These are phyloP conservation scores for Neomorphus geoffroyi DNA, from an alignment of 2,797 vertebrate species.

Conservation along the genomic window DNA sequence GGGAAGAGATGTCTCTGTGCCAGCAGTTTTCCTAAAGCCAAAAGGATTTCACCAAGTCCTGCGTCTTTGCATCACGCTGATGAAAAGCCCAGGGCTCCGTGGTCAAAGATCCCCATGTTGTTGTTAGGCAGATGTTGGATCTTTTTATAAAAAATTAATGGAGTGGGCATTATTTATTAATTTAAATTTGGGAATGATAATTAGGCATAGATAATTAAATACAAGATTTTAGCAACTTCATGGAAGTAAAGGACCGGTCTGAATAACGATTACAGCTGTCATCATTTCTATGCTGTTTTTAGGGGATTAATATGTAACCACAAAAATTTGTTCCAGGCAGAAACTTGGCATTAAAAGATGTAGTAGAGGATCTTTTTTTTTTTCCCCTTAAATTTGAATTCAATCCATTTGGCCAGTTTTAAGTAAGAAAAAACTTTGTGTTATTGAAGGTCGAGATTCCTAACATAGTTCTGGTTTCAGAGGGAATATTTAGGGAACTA, in stretches of 20 bases:
- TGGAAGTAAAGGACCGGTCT: background rate
- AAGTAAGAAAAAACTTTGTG: background rate
- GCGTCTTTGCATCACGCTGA: background rate
- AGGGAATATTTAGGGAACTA: background rate
- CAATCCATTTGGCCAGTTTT: background rate
- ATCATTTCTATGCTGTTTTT: constrained; percentile 47
- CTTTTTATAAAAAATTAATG: background rate
- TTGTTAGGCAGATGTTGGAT: background rate
- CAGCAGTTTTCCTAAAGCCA: background rate
- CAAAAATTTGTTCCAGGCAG: constrained; percentile 51
- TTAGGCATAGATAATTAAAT: constrained; percentile 23
- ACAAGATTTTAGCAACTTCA: constrained; percentile 13
- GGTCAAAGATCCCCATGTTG: background rate
- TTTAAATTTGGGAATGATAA: constrained; percentile 1
- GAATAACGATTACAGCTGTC: constrained; percentile 24
- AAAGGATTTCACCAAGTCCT: background rate
- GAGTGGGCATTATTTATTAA: background rate
- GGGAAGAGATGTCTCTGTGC: background rate
- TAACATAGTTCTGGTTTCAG: constrained; percentile 22
- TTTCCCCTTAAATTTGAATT: background rate
- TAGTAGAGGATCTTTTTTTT: background rate
- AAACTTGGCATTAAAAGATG: constrained; percentile 34
- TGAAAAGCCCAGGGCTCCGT: background rate
- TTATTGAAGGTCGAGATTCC: constrained; percentile 38
- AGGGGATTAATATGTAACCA: constrained; percentile 46